Conservation (phyloP, 2,888 invertebrate species). For the Phymatocera aterrima region DNA sequence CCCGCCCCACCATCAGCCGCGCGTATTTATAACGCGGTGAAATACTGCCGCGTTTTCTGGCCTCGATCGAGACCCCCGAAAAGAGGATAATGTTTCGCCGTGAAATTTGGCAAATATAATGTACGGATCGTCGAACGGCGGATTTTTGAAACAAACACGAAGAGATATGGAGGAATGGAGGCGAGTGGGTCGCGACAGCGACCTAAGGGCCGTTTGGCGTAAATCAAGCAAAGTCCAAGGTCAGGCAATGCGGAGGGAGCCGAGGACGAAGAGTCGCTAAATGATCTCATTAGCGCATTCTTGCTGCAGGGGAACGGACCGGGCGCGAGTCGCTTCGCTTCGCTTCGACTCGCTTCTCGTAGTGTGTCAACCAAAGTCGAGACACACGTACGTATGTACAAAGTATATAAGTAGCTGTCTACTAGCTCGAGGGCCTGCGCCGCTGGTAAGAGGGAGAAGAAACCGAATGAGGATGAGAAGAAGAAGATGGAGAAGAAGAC, state of each 20-base stretch:
- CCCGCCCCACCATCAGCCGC: background rate
- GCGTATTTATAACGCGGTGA: slow-evolving; percentile 36
- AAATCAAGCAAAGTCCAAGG: slow-evolving; percentile 58
- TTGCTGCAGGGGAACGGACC: slow-evolving; percentile 43
- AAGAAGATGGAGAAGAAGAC: slow-evolving; percentile 58
- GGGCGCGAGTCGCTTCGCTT: background rate
- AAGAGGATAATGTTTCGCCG: background rate
- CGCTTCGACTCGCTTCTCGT: slow-evolving; percentile 59
- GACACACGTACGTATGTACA: background rate
- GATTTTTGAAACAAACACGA: background rate
- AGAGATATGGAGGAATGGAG: background rate
- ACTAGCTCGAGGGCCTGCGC: background rate
- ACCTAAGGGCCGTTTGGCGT: slow-evolving; percentile 52
- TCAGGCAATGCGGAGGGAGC: slow-evolving; percentile 55
- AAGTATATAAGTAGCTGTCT: background rate
- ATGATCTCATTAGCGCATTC: slow-evolving; percentile 74
- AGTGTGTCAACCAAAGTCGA: slow-evolving; percentile 68
- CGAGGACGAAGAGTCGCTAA: slow-evolving; percentile 60
- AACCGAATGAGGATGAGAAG: slow-evolving; percentile 51
- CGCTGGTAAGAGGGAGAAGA: background rate
- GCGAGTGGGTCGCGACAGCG: slow-evolving; percentile 11
- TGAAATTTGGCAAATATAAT: background rate
- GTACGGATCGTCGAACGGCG: background rate
- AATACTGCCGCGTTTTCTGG: slow-evolving; percentile 3
- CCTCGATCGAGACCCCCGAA: background rate